Percentiles rank a stretch among this genome's conserved stretches.
These are phyloP conservation scores for Caenorhabditis elegans DNA, from an alignment of 1,140 invertebrate species.

Conservation along the genomic window DNA sequence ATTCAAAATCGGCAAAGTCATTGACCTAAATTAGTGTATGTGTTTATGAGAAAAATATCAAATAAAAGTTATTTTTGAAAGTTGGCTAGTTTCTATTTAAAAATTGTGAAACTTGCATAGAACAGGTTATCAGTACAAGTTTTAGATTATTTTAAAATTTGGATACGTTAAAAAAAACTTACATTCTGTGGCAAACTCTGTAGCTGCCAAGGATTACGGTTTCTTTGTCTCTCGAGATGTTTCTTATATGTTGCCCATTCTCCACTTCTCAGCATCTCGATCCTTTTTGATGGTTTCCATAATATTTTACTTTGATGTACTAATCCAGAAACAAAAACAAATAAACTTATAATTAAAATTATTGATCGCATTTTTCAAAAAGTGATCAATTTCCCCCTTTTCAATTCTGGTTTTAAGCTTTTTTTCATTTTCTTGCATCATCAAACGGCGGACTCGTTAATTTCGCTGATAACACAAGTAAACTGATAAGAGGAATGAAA, in stretches of 20 bases:
- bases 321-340: not conserved
- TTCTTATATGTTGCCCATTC: not conserved
- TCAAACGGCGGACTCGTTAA: not conserved
- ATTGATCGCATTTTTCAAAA: not conserved
- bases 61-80: too few relatives aligned
- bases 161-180: too few relatives aligned
- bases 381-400: not conserved
- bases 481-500: too few relatives aligned
- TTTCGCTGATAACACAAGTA: not conserved
- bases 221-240: not conserved
- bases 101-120: too few relatives aligned
- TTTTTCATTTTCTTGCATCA: not conserved
- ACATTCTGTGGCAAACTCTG: not conserved
- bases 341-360: not conserved
- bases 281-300: not conserved
- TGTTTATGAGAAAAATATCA: too few relatives aligned
- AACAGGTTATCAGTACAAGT: too few relatives aligned
- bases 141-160: too few relatives aligned
- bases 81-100: too few relatives aligned
- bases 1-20: conserved; percentile 21
- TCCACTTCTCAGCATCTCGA: not conserved
- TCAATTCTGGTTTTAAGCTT: not conserved
- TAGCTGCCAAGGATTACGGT: not conserved
- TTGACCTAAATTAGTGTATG: too few relatives aligned
- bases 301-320: not conserved